Base-by-base conservation (phyloP, 2,797 vertebrate species). In the Thaleichthys pacificus region DNA sequence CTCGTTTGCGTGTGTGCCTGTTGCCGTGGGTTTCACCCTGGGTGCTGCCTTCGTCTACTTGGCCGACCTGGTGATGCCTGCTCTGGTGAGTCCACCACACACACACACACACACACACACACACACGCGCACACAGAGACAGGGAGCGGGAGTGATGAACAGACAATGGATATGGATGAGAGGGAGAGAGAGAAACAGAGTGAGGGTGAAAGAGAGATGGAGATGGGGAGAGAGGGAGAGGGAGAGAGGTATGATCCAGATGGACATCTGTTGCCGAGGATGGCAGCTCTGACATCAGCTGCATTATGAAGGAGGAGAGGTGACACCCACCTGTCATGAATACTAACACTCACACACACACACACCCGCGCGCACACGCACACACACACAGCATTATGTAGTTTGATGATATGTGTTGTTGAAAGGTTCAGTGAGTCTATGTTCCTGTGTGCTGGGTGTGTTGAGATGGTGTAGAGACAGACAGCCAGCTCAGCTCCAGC, bases 31-130 rank as follows among this genome's bases (percentile, higher is more conserved):
- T 56, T 98, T 99, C 69, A 71, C 90, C 0, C 83, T 99, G 0
- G 97, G 97, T 0, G 97, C 97, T 0, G 93, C 94, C 0, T 99
- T 99, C 0, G 97, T 99, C 56, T 97, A 94, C 74, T 28, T 94
- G 0, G 96, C 97, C 0, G 97, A 99, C 88, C 85, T 95, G 69
- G 85, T 94, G 65, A 80, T 97, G 85, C 95, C 96, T 0, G 74
- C 81, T 19, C 87, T 97, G 95, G 97, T 98, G 85, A 95, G 96
- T 91, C 24, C 8, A 32, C 21, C 22, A n/a, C n/a, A 22, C n/a
- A 21, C n/a, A 21, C 42, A 49, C 42, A 30, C 62, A 21, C 9
- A 12, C 51, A n/a, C 32, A 35, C 14, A 26, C 42, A 49, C 42
- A 28, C 62, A 11, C 8, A 4, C 42, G 4, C 22, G 24, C 21